Conservation (phyloP, 2,113 vertebrate species). For the Tetrax tetrax region DNA sequence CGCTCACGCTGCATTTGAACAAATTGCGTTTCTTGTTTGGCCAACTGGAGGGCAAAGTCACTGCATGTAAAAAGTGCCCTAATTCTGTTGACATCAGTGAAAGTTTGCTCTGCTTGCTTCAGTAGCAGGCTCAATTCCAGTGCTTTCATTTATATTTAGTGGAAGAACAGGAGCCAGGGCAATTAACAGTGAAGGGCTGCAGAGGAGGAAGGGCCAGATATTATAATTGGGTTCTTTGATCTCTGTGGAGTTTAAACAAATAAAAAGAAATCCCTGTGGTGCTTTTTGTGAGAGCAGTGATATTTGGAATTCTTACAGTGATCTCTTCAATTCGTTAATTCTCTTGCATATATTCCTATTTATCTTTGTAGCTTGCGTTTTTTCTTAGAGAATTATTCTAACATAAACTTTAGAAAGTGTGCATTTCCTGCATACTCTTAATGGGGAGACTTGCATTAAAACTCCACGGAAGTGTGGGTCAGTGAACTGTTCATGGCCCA, state of each 20-base stretch:
- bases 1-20: neutral
- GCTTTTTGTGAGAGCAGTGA: neutral
- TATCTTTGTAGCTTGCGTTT: neutral
- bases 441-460: neutral
- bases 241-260: slow-evolving; percentile 28
- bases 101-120: slow-evolving; percentile 15
- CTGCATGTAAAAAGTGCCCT: slow-evolving; percentile 6
- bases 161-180: slow-evolving; percentile 27
- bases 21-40: slow-evolving; percentile 23
- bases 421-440: neutral
- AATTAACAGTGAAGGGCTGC: slow-evolving; percentile 34
- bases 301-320: neutral
- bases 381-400: neutral
- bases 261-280: slow-evolving; percentile 27
- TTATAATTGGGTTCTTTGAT: slow-evolving; percentile 44
- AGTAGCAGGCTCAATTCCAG: slow-evolving; percentile 23
- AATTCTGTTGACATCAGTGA: slow-evolving; percentile 37
- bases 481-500: neutral
- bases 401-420: neutral
- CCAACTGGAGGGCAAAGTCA: slow-evolving; percentile 29
- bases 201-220: slow-evolving; percentile 24
- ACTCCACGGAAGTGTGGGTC: neutral
- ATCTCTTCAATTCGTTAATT: neutral
- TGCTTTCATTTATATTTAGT: slow-evolving; percentile 25
- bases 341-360: neutral